Evolutionary conservation across 2,113 vertebrate genomes (phyloP).

Genomic region (Diadophis punctatus): DNA sequence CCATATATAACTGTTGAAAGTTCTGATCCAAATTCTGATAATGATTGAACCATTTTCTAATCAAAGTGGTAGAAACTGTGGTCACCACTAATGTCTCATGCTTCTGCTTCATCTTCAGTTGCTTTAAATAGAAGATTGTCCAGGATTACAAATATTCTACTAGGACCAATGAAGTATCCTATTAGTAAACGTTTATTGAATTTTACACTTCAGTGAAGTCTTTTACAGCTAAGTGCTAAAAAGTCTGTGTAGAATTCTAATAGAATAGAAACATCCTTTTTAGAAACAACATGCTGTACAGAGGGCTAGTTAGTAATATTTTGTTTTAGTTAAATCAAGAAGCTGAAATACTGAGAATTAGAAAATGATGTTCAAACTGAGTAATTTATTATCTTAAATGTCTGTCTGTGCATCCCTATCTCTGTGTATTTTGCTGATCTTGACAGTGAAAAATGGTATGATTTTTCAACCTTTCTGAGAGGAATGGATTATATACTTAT

Average conservation of each 20-base stretch:
- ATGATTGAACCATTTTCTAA: not conserved
- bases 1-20: not conserved
- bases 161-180: not conserved
- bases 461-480: not conserved
- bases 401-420: not conserved
- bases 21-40: not conserved
- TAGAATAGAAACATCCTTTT: conserved; percentile 27
- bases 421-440: not conserved
- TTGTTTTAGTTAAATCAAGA: conserved; percentile 40
- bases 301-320: conserved; percentile 21
- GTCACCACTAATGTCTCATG: not conserved
- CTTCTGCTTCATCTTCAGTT: not conserved
- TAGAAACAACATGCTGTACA: not conserved
- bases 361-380: not conserved
- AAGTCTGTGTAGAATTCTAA: conserved; percentile 21
- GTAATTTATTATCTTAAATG: not conserved
- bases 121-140: not conserved
- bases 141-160: not conserved
- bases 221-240: conserved; percentile 28
- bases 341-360: not conserved
- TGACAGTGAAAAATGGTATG: not conserved
- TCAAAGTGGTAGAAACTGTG: not conserved
- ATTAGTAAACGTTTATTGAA: not conserved
- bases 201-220: conserved; percentile 34
- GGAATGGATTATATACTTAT: not conserved